A percentile compares a stretch with the other conserved stretches of the same genome.
Conservation (phyloP, 2,113 vertebrate genomes). For the Rhinolophus ferrumequinum region DNA sequence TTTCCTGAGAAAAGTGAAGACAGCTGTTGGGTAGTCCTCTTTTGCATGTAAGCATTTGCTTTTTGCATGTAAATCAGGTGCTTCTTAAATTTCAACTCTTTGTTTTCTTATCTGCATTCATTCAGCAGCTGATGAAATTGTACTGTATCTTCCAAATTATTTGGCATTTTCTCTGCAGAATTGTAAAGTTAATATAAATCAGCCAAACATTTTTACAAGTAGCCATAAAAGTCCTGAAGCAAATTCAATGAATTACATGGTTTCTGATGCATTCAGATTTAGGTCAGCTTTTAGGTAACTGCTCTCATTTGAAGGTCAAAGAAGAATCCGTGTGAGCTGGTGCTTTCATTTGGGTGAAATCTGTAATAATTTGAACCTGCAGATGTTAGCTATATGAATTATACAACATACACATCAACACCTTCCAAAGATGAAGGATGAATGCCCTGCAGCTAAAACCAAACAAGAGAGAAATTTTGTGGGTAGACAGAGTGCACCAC, state of each 20-base stretch:
- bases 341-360: not conserved
- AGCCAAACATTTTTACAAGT: slow-evolving; percentile 14
- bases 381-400: not conserved
- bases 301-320: not conserved
- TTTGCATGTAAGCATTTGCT: not conserved
- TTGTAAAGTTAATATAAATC: slow-evolving; percentile 31
- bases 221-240: not conserved
- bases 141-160: slow-evolving; percentile 24
- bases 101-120: slow-evolving; percentile 38
- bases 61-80: slow-evolving; percentile 36
- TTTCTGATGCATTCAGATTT: slow-evolving; percentile 26
- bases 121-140: slow-evolving; percentile 31
- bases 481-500: not conserved
- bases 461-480: not conserved
- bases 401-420: not conserved
- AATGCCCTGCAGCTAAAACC: not conserved
- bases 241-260: not conserved
- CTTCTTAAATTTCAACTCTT: slow-evolving; percentile 32
- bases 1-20: slow-evolving; percentile 10
- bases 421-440: not conserved
- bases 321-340: not conserved
- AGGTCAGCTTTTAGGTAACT: not conserved
- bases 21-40: not conserved
- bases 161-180: slow-evolving; percentile 47
- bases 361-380: slow-evolving; percentile 2